phyloP scores from a whole-genome alignment of 2,888 invertebrate genomes.

The Amaurobius ferox region DNA sequence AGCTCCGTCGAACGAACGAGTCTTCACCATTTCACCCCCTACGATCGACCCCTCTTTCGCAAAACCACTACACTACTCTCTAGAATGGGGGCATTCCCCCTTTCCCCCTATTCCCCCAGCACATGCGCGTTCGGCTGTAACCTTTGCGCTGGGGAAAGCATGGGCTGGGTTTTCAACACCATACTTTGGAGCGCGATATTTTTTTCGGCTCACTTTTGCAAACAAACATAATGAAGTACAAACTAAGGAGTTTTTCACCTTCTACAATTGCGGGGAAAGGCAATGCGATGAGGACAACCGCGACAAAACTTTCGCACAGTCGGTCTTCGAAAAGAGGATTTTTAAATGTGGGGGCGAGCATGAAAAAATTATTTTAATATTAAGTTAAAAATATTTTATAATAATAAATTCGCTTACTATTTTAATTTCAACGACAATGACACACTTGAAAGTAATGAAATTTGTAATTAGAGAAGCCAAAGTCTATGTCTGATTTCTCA shows the following conservation, averaged over 20 bases:
- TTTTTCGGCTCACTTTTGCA: constrained; percentile 43
- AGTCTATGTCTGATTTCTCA: too few species aligned
- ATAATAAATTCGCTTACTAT: too few species aligned
- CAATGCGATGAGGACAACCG: neutral
- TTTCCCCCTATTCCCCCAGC: constrained; percentile 44
- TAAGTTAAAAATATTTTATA: too few species aligned
- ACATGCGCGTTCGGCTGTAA: constrained; percentile 72
- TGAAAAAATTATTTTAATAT: too few species aligned
- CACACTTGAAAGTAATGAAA: too few species aligned
- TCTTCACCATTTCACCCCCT: constrained; percentile 60
- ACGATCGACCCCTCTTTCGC: constrained; percentile 64
- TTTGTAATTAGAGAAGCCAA: too few species aligned
- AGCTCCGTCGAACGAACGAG: constrained; percentile 48
- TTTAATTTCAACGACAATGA: too few species aligned
- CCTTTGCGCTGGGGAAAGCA: constrained; percentile 70
- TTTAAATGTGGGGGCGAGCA: constrained; percentile 22
- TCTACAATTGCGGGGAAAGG: neutral
- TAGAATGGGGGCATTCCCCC: constrained; percentile 69
- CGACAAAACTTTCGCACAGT: neutral
- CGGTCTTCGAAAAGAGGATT: neutral
- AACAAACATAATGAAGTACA: constrained; percentile 60
- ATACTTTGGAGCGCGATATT: constrained; percentile 34
- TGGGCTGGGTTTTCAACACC: constrained; percentile 68
- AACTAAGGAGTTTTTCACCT: constrained; percentile 32
- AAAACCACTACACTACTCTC: constrained; percentile 70